A percentile compares a stretch with the other conserved stretches of the same genome.
phyloP scores from a whole-genome alignment of 2,113 vertebrate species.

The Ornithorhynchus anatinus region DNA sequence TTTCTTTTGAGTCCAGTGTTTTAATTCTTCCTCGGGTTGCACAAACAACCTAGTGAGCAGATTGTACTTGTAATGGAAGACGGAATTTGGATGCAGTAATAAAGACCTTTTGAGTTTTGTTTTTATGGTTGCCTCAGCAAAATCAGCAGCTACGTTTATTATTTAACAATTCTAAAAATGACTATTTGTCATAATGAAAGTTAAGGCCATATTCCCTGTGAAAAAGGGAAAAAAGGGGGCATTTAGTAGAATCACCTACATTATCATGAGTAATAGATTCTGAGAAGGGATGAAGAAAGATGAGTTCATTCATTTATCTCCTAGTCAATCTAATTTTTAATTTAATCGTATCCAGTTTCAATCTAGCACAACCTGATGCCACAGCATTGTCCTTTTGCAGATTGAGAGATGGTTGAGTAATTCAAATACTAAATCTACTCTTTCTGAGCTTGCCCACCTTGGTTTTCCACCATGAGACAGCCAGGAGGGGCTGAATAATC shows the following conservation, averaged over 20 bases:
- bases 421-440: background rate
- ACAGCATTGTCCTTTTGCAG: too few relatives aligned
- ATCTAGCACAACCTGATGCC: too few relatives aligned
- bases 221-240: background rate
- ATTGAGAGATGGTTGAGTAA: too few relatives aligned
- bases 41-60: background rate
- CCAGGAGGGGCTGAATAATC: background rate
- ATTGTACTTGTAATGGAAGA: background rate
- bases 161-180: background rate
- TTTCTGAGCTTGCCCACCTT: background rate
- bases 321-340: background rate
- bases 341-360: background rate
- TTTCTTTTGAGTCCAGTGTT: background rate
- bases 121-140: background rate
- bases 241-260: too few relatives aligned
- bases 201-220: background rate
- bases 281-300: background rate
- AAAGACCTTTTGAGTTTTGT: background rate
- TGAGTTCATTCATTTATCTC: background rate
- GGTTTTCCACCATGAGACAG: background rate
- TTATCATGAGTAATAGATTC: background rate
- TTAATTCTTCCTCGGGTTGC: background rate
- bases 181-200: conserved; percentile 1
- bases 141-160: background rate
- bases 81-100: background rate